phyloP scores from a whole-genome alignment of 2,113 vertebrate genomes.

The Microcebus jonahi region DNA sequence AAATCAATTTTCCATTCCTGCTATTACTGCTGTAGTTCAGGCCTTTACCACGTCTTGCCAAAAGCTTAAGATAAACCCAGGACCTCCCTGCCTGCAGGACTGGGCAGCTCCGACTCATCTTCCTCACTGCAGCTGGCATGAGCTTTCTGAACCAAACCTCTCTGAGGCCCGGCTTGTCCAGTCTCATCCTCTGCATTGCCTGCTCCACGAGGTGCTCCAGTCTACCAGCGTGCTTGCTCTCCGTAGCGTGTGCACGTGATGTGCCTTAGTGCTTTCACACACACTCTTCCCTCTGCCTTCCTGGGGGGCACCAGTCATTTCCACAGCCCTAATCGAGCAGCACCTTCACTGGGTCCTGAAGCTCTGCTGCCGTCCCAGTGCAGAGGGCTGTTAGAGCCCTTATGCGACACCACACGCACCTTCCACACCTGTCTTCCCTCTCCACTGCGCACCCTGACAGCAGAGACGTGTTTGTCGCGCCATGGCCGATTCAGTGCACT shows the following conservation, averaged over 20 bases:
- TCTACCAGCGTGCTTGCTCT: background rate
- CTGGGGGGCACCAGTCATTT: background rate
- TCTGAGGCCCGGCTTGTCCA: background rate
- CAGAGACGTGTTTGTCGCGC: background rate
- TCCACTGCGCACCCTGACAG: fast-evolving
- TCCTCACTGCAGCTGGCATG: background rate
- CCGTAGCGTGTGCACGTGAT: fast-evolving
- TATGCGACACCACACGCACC: background rate
- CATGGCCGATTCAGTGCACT: background rate
- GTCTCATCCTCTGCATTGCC: background rate
- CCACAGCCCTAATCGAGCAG: background rate
- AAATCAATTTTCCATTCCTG: background rate
- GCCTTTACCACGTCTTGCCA: background rate
- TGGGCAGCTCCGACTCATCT: background rate
- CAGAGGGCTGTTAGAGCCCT: background rate
- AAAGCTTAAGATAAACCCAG: background rate
- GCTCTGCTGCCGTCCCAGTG: background rate
- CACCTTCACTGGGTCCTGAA: background rate
- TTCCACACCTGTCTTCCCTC: background rate
- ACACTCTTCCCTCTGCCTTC: background rate
- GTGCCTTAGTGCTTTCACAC: background rate
- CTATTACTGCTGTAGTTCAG: background rate
- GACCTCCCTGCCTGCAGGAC: background rate
- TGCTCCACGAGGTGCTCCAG: background rate
- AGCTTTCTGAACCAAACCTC: background rate